Base-by-base conservation (phyloP, 2,113 vertebrate species). In the Plotosus lineatus region DNA sequence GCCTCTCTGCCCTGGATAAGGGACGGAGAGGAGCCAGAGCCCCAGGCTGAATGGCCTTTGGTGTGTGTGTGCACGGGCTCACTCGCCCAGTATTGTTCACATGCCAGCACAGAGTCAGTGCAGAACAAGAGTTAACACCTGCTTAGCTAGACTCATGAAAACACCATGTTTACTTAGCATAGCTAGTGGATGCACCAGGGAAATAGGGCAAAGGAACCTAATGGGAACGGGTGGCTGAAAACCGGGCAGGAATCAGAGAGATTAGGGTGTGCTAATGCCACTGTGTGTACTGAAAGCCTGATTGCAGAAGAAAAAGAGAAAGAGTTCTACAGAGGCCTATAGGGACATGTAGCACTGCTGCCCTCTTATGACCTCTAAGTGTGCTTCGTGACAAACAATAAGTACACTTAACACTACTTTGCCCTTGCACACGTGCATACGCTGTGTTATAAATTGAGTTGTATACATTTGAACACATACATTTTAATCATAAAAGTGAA, bases 71-170 rank as follows among this genome's bases (percentile, higher is more conserved):
- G 79, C 83, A 83, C 23, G 50, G 83, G 74, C 85, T 78, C 60
- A 26, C 51, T 26, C 33, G 51, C 80, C 75, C 42, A 55, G 80
- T 85, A 83, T 87, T 87, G 86, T 87, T 87, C 86, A 78, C 86
- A 85, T 87, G 86, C 86, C 86, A 87, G 61, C 81, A 48, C 65
- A 75, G 85, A 86, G 85, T 86, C 83, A 86, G 68, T n/a, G 75
- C 75, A 55, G 85, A 85, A 86, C 86, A 85, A 87, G 83, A 83
- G 86, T 85, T 85, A 87, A 87, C 83, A 87, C 83, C 86, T 87
- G 86, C 86, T 87, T 87, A 85, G 83, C 78, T 61, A 66, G 60
- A 69, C 83, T 83, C 75, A 84, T 84, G 80, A 82, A 86, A 84
- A 80, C 83, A 82, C 85, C 74, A 71, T 86, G 85, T 87, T 87